phyloP scores from a whole-genome alignment of 2,113 vertebrate species.

The Burhinus bistriatus region DNA sequence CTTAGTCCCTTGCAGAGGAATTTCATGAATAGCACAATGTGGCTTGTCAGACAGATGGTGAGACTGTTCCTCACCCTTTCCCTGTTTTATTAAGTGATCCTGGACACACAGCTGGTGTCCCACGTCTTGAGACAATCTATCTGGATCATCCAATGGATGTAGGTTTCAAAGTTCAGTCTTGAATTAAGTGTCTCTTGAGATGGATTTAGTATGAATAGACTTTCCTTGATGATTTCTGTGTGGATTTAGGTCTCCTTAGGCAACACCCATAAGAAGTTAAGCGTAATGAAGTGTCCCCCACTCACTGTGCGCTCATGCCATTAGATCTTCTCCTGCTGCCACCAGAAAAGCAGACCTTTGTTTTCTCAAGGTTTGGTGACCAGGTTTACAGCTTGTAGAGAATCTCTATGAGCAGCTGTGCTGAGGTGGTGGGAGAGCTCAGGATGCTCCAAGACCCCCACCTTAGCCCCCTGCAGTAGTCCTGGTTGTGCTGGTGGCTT shows the following conservation, averaged over 20 bases:
- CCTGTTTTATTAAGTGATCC: neutral
- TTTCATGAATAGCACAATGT: neutral
- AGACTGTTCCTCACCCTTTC: neutral
- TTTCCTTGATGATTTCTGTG: neutral
- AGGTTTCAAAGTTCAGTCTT: neutral
- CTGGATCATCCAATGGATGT: neutral
- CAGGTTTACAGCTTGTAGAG: neutral
- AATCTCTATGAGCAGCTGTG: neutral
- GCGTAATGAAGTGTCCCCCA: neutral
- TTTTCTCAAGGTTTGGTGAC: neutral
- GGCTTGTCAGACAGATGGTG: neutral
- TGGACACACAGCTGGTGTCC: neutral
- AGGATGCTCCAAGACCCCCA: neutral
- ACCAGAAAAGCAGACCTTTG: neutral
- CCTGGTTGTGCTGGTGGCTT: accelerated
- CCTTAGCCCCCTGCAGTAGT: neutral
- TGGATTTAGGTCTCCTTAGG: neutral
- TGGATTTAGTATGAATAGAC: neutral
- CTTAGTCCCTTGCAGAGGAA: neutral
- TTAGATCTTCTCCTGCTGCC: neutral
- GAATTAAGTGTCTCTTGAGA: neutral
- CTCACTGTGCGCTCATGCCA: neutral
- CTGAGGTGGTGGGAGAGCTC: neutral
- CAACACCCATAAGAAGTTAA: neutral
- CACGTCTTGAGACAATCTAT: neutral